These are phyloP conservation scores for Tiliqua scincoides DNA, from an alignment of 2,113 vertebrate genomes.

Conservation along the genomic window DNA sequence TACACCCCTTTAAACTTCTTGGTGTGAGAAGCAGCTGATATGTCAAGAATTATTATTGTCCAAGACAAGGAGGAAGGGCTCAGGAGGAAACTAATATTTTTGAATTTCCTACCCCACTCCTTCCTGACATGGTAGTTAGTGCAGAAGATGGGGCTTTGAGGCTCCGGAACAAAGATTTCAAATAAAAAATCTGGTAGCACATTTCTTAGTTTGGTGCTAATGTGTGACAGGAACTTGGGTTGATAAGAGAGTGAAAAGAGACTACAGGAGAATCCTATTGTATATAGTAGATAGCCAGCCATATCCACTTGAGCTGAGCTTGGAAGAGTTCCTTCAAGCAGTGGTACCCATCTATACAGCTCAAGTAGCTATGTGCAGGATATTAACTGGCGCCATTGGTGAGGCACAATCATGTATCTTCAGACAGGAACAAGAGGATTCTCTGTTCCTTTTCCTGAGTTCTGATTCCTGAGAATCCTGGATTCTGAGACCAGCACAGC, in stretches of 20 bases:
- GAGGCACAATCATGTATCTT: neutral
- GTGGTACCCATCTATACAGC: neutral
- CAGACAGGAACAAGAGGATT: neutral
- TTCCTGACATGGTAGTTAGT: too few species aligned
- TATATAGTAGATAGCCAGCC: neutral
- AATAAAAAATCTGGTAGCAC: neutral
- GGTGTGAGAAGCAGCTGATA: neutral
- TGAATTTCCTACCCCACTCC: too few species aligned
- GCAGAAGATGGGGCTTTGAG: neutral
- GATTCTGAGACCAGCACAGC: neutral
- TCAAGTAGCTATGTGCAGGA: neutral
- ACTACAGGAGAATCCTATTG: neutral
- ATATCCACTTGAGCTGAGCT: neutral
- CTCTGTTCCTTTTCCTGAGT: neutral
- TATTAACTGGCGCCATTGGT: neutral
- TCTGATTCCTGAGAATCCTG: neutral
- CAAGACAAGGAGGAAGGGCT: neutral
- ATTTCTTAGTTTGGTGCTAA: neutral
- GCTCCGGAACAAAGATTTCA: neutral
- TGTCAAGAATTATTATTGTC: neutral
- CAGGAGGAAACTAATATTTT: neutral
- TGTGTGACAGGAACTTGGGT: neutral
- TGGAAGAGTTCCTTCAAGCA: neutral
- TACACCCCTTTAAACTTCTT: neutral
- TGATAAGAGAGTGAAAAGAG: neutral